Percentiles rank a stretch among this genome's conserved stretches.
These are phyloP conservation scores for Chironex yamaguchii DNA, from an alignment of 30 jellyfish, hydroid and myxozoan species.

Conservation along the genomic window DNA sequence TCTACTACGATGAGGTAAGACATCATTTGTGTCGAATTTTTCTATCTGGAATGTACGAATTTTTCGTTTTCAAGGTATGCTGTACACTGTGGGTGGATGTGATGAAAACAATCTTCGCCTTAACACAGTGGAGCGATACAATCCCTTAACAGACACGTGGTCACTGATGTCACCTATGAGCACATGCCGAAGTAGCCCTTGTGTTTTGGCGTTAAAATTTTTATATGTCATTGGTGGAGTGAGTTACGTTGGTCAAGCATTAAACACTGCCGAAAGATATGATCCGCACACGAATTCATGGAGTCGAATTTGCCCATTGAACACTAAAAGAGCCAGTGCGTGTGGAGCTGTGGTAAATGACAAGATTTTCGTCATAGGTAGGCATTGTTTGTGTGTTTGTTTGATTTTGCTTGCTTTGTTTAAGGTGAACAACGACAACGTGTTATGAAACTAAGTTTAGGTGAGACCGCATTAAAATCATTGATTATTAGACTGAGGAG, in stretches of 20 bases:
- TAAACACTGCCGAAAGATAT: conserved; percentile 80
- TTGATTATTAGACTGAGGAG: no score
- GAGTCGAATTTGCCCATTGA: conserved; percentile 85
- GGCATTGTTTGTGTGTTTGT: no score
- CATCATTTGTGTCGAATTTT: no score
- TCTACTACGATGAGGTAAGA: no score
- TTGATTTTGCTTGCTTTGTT: no score
- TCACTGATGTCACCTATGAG: conserved; percentile 93
- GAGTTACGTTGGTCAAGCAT: conserved; percentile 96
- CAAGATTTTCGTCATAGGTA: conserved; percentile 89
- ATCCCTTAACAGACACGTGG: conserved; percentile 97
- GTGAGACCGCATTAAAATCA: no score
- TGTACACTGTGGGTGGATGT: conserved; percentile 98
- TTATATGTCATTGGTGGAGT: conserved; percentile 98
- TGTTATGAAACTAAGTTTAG: no score
- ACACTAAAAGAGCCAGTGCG: conserved; percentile 98
- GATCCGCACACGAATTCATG: conserved; percentile 96
- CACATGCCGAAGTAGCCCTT: conserved; percentile 96
- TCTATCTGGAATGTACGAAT: no score
- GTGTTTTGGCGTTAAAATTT: conserved; percentile 89
- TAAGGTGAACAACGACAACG: no score
- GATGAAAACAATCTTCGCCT: conserved; percentile 96
- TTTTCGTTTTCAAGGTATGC: conserved; percentile 64
- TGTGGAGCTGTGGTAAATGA: conserved; percentile 96
- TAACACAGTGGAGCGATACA: conserved; percentile 93